Conservation (phyloP, 2,113 vertebrate genomes). For the Verasper variegatus region DNA sequence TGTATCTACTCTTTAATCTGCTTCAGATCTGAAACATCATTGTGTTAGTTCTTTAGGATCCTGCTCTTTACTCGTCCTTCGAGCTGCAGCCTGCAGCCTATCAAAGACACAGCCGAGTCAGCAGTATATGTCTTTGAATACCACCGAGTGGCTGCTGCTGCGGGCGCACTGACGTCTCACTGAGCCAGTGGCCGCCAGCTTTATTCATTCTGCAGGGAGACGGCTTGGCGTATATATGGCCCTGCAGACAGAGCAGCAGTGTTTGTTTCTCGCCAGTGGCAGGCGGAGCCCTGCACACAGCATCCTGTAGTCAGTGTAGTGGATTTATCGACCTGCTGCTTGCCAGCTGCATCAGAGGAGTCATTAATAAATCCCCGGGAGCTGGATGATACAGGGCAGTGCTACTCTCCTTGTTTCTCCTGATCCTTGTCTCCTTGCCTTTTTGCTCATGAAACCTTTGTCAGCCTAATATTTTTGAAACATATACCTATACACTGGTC, state of each 20-base stretch:
- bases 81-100: no score
- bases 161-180: not conserved
- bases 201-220: conserved; percentile 2
- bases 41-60: no score
- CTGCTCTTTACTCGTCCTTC: no score
- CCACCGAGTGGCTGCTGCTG: conserved; percentile 41
- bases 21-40: no score
- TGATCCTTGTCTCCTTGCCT: no score
- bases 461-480: no score
- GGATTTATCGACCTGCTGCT: conserved; percentile 45
- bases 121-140: conserved; percentile 32
- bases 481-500: no score
- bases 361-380: conserved; percentile 39
- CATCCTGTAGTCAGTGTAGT: conserved; percentile 14
- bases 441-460: no score
- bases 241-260: conserved; percentile 41
- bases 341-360: conserved; percentile 22
- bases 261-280: conserved; percentile 39
- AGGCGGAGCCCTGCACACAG: conserved; percentile 18
- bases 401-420: not conserved
- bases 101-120: conserved; percentile 14
- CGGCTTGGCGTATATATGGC: conserved; percentile 22
- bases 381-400: not conserved
- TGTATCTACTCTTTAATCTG: no score
- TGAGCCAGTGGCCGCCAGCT: conserved; percentile 1